Evolutionary conservation across 1,140 invertebrate species (phyloP), one percentile per base, ranked within the genome.

Genomic region (Drosophila bocki): DNA sequence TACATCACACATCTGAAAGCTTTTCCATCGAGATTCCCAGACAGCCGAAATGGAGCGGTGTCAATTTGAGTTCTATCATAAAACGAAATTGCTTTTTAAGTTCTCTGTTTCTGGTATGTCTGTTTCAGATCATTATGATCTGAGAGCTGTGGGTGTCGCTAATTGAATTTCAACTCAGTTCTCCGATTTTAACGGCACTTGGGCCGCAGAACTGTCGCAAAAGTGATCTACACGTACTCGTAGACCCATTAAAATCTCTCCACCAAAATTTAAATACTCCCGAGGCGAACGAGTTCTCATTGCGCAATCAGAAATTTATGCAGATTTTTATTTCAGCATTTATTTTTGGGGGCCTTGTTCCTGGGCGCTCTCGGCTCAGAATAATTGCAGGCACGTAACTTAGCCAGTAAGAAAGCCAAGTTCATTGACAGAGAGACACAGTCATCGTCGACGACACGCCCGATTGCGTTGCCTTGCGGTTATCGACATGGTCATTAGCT

Each of bases 381-480:
- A 90, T 84, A 87, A 87, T 88, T 84, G 84, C 84, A 78, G 59
- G 80, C 85, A 88, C 84, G 84, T 88, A 80, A 45, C 54, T 50
- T 48, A 53, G 62, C 58, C 53, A 51, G 26, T 29, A 29, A 54
- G 51, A 33, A 54, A 54, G 51, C 64, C 58, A 86, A 87, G 84
- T 87, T 87, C 84, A 87, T 88, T 87, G 84, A 90, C 84, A 87
- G 82, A 39, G 47, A 58, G n/a, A 5, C 2, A 9, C 7, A n/a
- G 22, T 75, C 71, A 75, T 62, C 61, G 60, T n/a, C 19, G 79
- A 85, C 82, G 79, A 85, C 82, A 82, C 82, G 83, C 82, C 82
- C 82, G 79, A 76, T 82, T 78, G 82, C 54, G 74, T 68, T 77
- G 53, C 41, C 22, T 68, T 77, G 75, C 75, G 74, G 75, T 77